Evolutionary conservation across 2,888 invertebrate species (phyloP).

Genomic region (Carterocephalus palaemon): DNA sequence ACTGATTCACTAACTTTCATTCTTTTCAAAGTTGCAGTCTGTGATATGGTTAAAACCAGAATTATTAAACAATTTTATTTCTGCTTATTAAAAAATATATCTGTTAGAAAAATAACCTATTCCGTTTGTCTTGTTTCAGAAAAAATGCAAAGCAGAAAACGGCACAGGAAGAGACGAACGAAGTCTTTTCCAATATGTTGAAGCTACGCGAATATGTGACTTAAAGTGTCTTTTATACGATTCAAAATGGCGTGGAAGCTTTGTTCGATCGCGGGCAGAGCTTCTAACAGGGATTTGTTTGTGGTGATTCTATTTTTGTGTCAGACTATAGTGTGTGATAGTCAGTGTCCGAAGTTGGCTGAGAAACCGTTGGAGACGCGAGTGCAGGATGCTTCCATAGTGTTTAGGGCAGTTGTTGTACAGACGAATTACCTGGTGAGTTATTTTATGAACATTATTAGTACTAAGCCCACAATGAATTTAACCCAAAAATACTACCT

Average conservation of each 20-base stretch:
- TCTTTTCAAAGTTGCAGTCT: too few relatives aligned
- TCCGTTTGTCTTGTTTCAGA: conserved; percentile 60
- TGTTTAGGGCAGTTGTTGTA: conserved; percentile 74
- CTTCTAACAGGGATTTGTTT: conserved; percentile 56
- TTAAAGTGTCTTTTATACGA: conserved; percentile 34
- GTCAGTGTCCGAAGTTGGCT: conserved; percentile 73
- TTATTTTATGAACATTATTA: too few relatives aligned
- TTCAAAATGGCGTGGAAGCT: conserved; percentile 51
- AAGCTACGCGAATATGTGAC: conserved; percentile 57
- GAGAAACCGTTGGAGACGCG: conserved; percentile 74
- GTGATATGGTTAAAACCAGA: too few relatives aligned
- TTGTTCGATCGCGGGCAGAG: conserved; percentile 49
- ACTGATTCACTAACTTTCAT: too few relatives aligned
- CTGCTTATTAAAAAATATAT: too few relatives aligned
- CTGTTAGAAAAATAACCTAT: not conserved
- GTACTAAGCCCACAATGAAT: too few relatives aligned
- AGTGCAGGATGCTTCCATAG: conserved; percentile 74
- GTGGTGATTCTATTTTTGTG: conserved; percentile 64
- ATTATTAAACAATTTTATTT: too few relatives aligned
- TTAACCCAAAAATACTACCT: too few relatives aligned
- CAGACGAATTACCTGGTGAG: conserved; percentile 69
- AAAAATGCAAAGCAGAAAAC: conserved; percentile 66
- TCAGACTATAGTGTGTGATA: conserved; percentile 73
- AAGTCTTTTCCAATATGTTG: conserved; percentile 55
- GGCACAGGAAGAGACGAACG: conserved; percentile 59